Percentiles rank a stretch among this genome's conserved stretches.
Conservation (phyloP, 2,888 invertebrate species). For the Amaurobius ferox region DNA sequence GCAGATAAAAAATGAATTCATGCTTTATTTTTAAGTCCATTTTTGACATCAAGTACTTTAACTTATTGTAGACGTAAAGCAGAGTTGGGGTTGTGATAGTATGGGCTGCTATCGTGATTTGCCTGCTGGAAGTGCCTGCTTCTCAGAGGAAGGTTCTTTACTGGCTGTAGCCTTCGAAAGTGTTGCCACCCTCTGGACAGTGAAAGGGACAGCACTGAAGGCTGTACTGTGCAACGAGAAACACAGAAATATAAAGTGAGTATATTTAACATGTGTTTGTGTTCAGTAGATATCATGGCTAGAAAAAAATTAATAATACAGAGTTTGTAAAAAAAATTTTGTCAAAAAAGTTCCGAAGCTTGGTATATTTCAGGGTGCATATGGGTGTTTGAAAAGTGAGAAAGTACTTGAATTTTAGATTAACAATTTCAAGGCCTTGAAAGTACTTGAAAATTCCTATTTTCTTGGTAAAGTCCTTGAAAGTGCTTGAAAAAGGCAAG, state of each 20-base stretch:
- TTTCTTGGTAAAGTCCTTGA: no score
- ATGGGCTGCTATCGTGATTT: constrained; percentile 82
- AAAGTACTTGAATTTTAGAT: no score
- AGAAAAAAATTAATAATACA: neutral
- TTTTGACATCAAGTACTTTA: no score
- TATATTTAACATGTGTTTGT: neutral
- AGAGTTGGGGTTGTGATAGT: constrained; percentile 83
- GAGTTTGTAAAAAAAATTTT: neutral
- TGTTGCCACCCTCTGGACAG: constrained; percentile 83
- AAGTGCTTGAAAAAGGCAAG: no score
- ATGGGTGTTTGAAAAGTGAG: no score
- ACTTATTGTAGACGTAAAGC: constrained; percentile 79
- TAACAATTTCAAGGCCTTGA: no score
- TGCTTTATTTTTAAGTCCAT: no score
- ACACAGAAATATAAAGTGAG: constrained; percentile 31
- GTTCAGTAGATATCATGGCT: neutral
- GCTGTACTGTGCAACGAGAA: constrained; percentile 3
- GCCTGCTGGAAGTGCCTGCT: constrained; percentile 81
- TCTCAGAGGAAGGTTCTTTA: constrained; percentile 87
- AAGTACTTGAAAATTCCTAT: no score
- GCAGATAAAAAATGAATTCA: no score
- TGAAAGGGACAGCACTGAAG: constrained; percentile 31
- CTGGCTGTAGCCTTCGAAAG: constrained; percentile 84
- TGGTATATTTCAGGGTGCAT: no score
- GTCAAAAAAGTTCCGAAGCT: no score